Evolutionary conservation across 2,888 invertebrate genomes (phyloP).

Genomic region (Scrobipalpa costella): DNA sequence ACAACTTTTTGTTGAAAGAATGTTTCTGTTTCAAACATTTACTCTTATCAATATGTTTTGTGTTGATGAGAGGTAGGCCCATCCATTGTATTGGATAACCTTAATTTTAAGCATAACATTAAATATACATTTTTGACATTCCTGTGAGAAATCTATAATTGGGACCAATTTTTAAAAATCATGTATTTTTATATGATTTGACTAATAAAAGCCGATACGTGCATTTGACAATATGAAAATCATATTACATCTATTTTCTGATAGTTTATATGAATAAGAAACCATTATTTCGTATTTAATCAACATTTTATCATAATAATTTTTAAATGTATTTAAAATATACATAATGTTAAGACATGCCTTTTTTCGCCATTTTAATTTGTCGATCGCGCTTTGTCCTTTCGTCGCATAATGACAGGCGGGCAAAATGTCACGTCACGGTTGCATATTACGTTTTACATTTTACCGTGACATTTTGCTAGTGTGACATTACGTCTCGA

Average conservation of each 20-base stretch:
- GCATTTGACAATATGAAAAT: conserved; percentile 4
- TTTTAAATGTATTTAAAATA: not conserved
- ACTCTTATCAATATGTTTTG: not conserved
- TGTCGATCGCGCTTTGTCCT: not conserved
- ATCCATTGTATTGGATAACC: not conserved
- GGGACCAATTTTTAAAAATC: conserved; percentile 1
- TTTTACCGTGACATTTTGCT: no score
- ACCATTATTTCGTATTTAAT: conserved; percentile 4
- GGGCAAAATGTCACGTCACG: no score
- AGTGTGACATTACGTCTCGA: no score
- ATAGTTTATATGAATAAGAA: conserved; percentile 8
- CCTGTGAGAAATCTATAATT: not conserved
- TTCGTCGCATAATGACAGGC: not conserved
- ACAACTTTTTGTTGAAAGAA: not conserved
- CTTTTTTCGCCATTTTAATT: conserved; percentile 13
- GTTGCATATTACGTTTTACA: no score
- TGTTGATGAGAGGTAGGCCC: not conserved
- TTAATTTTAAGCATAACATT: not conserved
- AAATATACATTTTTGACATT: not conserved
- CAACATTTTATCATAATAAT: conserved; percentile 5
- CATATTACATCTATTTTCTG: conserved; percentile 3
- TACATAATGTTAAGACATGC: conserved; percentile 4
- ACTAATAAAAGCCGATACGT: not conserved
- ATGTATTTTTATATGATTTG: not conserved
- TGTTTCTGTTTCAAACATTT: not conserved